Evolutionary conservation across 2,797 vertebrate genomes (phyloP).

Genomic region (Spheniscus humboldti): DNA sequence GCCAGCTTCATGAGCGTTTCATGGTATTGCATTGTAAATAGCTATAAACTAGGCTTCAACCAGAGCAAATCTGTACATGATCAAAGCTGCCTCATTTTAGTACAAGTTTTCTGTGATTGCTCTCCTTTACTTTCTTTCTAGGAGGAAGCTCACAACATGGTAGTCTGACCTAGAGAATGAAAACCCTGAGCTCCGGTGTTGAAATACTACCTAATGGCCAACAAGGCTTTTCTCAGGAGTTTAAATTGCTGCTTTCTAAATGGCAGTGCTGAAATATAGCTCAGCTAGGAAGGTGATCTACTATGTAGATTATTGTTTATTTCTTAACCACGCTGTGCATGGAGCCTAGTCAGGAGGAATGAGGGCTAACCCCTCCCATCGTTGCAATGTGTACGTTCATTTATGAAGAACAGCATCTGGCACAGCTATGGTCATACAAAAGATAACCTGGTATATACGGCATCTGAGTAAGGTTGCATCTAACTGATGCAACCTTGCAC

Average conservation of each 20-base stretch:
- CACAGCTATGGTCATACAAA: background rate
- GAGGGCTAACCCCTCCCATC: background rate
- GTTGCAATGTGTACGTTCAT: background rate
- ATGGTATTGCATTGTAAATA: background rate
- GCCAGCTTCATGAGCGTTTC: background rate
- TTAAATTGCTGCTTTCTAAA: background rate
- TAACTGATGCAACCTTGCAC: background rate
- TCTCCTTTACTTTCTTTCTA: background rate
- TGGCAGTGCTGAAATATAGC: background rate
- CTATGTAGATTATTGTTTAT: background rate
- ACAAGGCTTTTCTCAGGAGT: background rate
- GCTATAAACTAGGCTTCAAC: background rate
- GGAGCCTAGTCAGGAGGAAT: background rate
- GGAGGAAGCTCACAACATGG: background rate
- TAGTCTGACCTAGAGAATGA: background rate
- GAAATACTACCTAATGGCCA: background rate
- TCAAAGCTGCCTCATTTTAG: background rate
- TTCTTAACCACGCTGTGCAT: background rate
- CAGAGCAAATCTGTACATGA: background rate
- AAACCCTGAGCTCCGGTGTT: background rate
- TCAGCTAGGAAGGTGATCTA: background rate
- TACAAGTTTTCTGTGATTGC: background rate
- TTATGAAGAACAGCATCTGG: background rate
- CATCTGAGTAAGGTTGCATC: background rate
- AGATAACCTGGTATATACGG: background rate